Conservation (phyloP, 2,888 invertebrate genomes). For the Orthonevra nobilis region DNA sequence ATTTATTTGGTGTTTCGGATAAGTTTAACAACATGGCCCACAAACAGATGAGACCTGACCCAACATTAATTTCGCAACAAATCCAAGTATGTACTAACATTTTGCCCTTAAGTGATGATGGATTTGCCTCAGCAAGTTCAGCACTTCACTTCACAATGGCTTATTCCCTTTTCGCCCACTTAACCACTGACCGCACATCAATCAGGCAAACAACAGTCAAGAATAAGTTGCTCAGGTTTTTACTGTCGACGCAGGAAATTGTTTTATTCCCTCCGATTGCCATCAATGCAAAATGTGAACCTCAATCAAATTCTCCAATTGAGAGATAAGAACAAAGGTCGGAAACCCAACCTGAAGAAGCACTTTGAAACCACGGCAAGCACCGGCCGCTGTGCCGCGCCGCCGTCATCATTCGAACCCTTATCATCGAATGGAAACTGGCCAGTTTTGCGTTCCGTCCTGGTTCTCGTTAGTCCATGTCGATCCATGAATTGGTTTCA, state of each 20-base stretch:
- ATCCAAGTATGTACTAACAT: too few species aligned
- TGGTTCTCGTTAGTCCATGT: background rate
- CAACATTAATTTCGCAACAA: too few species aligned
- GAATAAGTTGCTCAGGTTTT: too few species aligned
- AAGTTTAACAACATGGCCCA: too few species aligned
- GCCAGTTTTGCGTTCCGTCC: background rate
- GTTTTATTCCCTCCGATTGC: constrained; percentile 45
- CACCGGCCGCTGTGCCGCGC: background rate
- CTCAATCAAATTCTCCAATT: constrained; percentile 50
- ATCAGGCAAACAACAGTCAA: too few species aligned
- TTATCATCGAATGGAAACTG: constrained; percentile 26
- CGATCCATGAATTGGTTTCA: constrained; percentile 43
- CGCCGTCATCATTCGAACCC: constrained; percentile 27
- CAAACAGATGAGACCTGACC: too few species aligned
- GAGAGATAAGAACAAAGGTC: constrained; percentile 27
- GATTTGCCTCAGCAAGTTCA: too few species aligned
- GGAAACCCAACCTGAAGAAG: constrained; percentile 29
- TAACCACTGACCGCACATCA: too few species aligned
- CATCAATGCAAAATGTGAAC: constrained; percentile 22
- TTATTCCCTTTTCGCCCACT: too few species aligned
- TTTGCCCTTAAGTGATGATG: too few species aligned
- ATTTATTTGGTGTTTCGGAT: too few species aligned
- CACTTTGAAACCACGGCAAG: constrained; percentile 28
- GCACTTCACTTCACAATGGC: too few species aligned
- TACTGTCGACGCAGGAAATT: constrained; percentile 48